A percentile compares a stretch with the other conserved stretches of the same genome.
phyloP scores from a whole-genome alignment of 1,140 invertebrate genomes.

The Archivesica marissinica region DNA sequence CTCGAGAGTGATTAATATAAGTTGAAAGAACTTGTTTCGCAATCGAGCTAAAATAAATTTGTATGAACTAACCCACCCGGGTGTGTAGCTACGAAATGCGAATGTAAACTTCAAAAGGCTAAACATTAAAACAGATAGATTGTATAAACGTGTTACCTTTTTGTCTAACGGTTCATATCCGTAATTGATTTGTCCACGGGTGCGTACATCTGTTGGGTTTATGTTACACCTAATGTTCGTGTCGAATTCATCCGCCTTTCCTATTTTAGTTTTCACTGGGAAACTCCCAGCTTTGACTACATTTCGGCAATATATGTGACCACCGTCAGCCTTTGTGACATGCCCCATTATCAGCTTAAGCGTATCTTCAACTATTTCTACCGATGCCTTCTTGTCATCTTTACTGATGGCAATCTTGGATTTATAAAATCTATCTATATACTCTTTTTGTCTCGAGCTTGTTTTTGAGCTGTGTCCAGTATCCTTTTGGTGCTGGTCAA shows the following conservation, averaged over 20 bases:
- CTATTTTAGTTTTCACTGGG: conserved; percentile 21
- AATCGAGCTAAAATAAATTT: no score
- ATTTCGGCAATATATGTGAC: conserved; percentile 3
- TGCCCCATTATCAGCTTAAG: neutral
- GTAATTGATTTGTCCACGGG: conserved; percentile 1
- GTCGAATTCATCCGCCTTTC: conserved; percentile 42
- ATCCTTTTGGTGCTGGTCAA: neutral
- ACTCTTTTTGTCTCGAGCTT: neutral
- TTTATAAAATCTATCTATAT: neutral
- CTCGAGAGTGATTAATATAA: no score
- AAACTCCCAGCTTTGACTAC: conserved; percentile 19
- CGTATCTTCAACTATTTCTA: neutral
- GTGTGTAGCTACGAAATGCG: no score
- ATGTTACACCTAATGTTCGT: neutral
- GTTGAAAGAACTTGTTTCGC: no score
- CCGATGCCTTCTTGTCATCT: conserved; percentile 9
- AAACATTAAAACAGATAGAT: no score
- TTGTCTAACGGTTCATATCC: neutral
- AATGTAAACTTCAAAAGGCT: no score
- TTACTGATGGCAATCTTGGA: neutral
- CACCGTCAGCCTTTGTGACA: conserved; percentile 20
- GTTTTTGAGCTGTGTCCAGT: neutral
- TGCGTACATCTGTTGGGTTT: neutral
- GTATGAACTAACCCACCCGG: no score
- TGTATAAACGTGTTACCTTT: neutral